Evolutionary conservation across 2,113 vertebrate genomes (phyloP).

Genomic region (Chloebia gouldiae): DNA sequence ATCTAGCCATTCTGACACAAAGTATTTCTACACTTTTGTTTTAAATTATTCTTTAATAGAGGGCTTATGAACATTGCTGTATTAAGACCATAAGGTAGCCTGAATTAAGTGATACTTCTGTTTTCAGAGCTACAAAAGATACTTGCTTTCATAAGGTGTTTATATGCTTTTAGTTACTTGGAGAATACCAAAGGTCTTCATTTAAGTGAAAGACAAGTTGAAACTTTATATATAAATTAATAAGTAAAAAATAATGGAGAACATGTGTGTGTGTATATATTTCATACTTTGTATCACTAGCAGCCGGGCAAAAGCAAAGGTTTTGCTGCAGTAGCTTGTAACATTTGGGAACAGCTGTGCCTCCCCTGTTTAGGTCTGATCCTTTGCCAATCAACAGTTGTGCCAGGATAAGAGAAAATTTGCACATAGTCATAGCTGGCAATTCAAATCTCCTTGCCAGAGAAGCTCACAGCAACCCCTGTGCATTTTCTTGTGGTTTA

Average conservation of each 20-base stretch:
- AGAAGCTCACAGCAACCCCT: neutral
- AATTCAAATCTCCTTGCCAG: neutral
- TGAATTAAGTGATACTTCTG: neutral
- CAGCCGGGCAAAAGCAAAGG: neutral
- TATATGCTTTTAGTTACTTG: neutral
- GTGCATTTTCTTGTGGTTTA: neutral
- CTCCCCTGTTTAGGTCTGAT: neutral
- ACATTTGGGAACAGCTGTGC: neutral
- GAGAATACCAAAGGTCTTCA: neutral
- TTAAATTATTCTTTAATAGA: neutral
- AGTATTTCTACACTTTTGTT: neutral
- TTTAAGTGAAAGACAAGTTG: neutral
- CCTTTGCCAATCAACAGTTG: neutral
- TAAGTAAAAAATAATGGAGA: neutral
- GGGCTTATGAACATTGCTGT: neutral
- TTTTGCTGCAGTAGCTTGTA: neutral
- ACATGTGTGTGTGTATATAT: fast-evolving
- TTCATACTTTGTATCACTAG: neutral
- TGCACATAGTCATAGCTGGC: neutral
- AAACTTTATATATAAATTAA: neutral
- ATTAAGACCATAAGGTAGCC: neutral
- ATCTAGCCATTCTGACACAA: neutral
- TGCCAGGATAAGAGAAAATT: neutral
- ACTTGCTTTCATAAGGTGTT: neutral
- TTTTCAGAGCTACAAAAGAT: neutral